phyloP scores from a whole-genome alignment of 2,113 vertebrate genomes.

The Clinocottus analis region DNA sequence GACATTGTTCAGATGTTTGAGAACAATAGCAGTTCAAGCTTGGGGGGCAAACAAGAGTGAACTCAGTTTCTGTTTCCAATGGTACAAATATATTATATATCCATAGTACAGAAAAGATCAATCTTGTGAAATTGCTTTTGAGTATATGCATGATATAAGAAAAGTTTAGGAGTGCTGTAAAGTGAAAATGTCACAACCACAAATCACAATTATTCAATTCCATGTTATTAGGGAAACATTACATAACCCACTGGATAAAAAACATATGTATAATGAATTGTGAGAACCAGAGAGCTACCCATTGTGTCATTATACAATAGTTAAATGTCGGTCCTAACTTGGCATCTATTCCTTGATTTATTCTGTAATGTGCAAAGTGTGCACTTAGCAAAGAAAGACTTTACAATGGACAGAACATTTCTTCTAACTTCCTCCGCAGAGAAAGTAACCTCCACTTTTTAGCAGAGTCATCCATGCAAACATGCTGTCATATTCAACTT shows the following conservation, averaged over 20 bases:
- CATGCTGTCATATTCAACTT: conserved; percentile 34
- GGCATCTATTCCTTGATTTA: neutral
- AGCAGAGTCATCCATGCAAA: conserved; percentile 11
- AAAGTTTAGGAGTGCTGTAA: neutral
- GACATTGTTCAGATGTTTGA: conserved; percentile 8
- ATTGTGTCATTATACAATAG: neutral
- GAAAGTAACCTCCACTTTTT: conserved; percentile 22
- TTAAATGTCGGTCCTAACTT: conserved; percentile 18
- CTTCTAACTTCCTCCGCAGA: conserved; percentile 6
- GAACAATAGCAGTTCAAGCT: neutral
- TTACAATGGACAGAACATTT: neutral
- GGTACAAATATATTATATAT: neutral
- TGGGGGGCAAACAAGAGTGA: neutral
- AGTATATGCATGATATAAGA: neutral
- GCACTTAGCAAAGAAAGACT: neutral
- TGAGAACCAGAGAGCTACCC: neutral
- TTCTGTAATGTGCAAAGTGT: neutral
- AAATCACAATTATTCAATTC: neutral
- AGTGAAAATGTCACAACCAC: neutral
- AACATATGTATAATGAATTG: neutral
- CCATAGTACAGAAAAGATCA: neutral
- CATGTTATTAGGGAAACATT: no score
- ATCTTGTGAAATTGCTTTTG: neutral
- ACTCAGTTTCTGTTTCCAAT: conserved; percentile 3
- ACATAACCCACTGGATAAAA: no score